A percentile compares a stretch with the other conserved stretches of the same genome.
Conservation (phyloP, 1,140 invertebrate genomes). For the Notospermus geniculatus region DNA sequence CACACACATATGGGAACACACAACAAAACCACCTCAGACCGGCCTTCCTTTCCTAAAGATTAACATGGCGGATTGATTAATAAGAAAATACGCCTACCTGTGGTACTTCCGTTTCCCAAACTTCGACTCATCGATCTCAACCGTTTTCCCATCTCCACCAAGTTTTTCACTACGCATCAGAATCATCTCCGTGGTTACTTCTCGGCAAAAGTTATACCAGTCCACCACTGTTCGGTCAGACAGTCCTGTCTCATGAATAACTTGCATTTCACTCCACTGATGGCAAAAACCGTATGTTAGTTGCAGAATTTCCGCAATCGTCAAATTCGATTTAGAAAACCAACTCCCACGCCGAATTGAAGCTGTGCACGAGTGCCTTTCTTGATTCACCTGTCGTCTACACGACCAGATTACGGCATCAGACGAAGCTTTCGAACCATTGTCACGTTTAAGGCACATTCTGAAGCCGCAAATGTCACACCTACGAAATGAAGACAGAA, state of each 20-base stretch:
- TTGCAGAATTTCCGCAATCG: constrained; percentile 1
- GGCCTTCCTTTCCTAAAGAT: too few species aligned
- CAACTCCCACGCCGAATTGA: constrained; percentile 7
- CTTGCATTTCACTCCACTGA: not conserved
- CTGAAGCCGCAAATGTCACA: too few species aligned
- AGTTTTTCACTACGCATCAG: not conserved
- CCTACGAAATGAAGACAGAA: too few species aligned
- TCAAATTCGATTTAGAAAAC: constrained; percentile 7
- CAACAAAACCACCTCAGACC: too few species aligned
- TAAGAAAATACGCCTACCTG: too few species aligned
- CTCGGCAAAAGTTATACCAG: constrained; percentile 12
- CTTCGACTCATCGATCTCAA: constrained; percentile 9
- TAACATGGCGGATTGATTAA: too few species aligned
- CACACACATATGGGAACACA: too few species aligned
- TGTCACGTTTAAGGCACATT: too few species aligned
- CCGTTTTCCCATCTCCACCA: not conserved
- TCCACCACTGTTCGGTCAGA: not conserved
- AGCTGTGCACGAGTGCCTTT: not conserved
- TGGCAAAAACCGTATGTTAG: constrained; percentile 5
- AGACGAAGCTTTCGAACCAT: too few species aligned
- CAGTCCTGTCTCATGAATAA: not conserved
- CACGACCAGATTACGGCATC: too few species aligned
- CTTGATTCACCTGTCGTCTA: too few species aligned
- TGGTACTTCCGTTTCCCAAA: constrained; percentile 3
- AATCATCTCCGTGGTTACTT: not conserved